Conservation (phyloP, 2,888 invertebrate genomes). For the Volucella inflata region DNA sequence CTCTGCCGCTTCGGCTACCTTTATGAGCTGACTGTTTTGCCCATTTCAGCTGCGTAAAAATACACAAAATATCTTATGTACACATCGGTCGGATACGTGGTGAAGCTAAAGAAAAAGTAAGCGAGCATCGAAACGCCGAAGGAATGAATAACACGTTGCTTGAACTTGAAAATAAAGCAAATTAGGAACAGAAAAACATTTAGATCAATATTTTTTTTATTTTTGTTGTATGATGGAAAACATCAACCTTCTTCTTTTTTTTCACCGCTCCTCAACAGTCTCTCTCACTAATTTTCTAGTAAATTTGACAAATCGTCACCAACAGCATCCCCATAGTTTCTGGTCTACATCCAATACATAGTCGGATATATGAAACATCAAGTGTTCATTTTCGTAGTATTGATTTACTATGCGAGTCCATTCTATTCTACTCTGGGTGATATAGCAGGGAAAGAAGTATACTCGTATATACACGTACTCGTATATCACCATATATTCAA, state of each 20-base stretch:
- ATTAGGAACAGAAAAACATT: slow-evolving; percentile 62
- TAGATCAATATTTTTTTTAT: slow-evolving; percentile 56
- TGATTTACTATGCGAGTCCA: slow-evolving; percentile 55
- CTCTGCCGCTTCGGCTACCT: neutral
- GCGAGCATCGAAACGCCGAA: slow-evolving; percentile 39
- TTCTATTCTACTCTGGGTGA: neutral
- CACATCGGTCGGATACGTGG: slow-evolving; percentile 30
- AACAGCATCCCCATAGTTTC: neutral
- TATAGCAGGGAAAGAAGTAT: slow-evolving; percentile 2
- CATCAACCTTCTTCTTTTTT: neutral
- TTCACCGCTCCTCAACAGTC: neutral
- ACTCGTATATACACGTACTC: neutral
- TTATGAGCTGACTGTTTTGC: slow-evolving; percentile 40
- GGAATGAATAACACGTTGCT: slow-evolving; percentile 50
- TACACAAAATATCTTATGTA: slow-evolving; percentile 68
- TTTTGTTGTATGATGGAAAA: slow-evolving; percentile 28
- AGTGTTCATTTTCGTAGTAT: slow-evolving; percentile 31
- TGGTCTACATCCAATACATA: neutral
- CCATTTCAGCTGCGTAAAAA: slow-evolving; percentile 67
- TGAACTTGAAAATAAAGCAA: slow-evolving; percentile 70
- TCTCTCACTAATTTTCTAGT: slow-evolving; percentile 20
- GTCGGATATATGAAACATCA: neutral
- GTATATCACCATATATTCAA: slow-evolving; percentile 35
- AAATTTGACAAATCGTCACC: slow-evolving; percentile 35
- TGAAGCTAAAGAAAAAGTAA: slow-evolving; percentile 18